Evolutionary conservation across 2,797 vertebrate genomes (phyloP).

Genomic region (Sebastes taczanowskii): DNA sequence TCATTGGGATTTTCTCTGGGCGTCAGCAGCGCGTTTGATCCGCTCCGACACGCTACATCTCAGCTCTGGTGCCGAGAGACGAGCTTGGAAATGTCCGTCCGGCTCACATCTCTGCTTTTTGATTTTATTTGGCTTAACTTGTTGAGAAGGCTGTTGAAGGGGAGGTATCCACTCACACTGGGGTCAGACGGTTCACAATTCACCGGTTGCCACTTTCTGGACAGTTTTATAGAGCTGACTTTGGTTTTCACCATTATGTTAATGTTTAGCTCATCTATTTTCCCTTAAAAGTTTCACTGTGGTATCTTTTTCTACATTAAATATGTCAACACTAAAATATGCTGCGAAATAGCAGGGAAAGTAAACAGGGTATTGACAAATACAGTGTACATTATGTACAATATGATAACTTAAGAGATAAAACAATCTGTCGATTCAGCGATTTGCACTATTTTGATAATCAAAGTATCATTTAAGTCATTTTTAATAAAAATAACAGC

Average conservation of each 20-base stretch:
- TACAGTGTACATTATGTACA: not conserved
- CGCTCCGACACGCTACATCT: constrained; percentile 26
- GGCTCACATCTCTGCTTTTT: constrained; percentile 25
- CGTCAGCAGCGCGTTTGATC: constrained; percentile 24
- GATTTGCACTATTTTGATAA: no score
- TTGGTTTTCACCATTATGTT: not conserved
- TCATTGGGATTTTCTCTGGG: constrained; percentile 29
- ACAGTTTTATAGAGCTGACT: not conserved
- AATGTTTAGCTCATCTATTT: not conserved
- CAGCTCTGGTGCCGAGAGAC: constrained; percentile 44
- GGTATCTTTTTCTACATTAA: not conserved
- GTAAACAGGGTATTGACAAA: not conserved
- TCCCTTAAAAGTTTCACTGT: not conserved
- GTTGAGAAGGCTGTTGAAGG: not conserved
- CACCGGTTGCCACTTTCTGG: not conserved
- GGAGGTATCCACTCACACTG: not conserved
- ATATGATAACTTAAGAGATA: not conserved
- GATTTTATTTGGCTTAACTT: constrained; percentile 39
- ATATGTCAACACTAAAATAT: not conserved
- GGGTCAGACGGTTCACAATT: constrained; percentile 28
- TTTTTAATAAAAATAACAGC: not conserved
- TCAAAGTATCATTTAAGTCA: not conserved
- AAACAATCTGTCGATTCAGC: no score
- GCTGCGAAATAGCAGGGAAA: not conserved
- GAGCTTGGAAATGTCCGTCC: constrained; percentile 22